Conservation (phyloP, 1,140 invertebrate species). For the Arctopsyche grandis region DNA sequence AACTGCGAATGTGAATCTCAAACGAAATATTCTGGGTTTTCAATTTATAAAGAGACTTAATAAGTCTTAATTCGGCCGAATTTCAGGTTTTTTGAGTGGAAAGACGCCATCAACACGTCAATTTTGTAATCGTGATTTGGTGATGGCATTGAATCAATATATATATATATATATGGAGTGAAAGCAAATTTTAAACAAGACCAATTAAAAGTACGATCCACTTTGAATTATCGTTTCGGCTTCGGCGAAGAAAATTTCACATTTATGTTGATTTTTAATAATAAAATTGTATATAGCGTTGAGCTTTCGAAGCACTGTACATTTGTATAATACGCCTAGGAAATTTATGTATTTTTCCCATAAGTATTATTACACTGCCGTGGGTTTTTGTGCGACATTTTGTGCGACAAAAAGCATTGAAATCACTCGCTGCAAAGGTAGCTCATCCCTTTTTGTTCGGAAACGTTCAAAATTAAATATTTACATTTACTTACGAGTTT, state of each 20-base stretch:
- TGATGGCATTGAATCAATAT: conserved; percentile 6
- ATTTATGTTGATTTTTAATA: not conserved
- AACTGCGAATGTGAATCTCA: not conserved
- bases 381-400: conserved; percentile 3
- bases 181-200: not conserved
- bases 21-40: not conserved
- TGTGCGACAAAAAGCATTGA: conserved; percentile 22
- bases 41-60: not conserved
- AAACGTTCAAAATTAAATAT: conserved; percentile 48
- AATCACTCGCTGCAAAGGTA: conserved; percentile 33
- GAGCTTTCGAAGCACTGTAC: too few relatives aligned
- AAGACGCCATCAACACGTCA: not conserved
- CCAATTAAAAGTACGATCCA: conserved; percentile 1
- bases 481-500: conserved; percentile 51
- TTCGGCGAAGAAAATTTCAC: conserved; percentile 4
- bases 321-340: not conserved
- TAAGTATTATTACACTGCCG: not conserved
- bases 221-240: not conserved
- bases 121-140: conserved; percentile 19
- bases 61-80: not conserved
- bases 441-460: conserved; percentile 47
- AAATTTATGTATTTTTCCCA: conserved; percentile 26
- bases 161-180: not conserved
- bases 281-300: too few relatives aligned
- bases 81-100: not conserved